A percentile compares a stretch with the other conserved stretches of the same genome.
Conservation (phyloP, 2,113 vertebrate species). For the Percina caprodes region DNA sequence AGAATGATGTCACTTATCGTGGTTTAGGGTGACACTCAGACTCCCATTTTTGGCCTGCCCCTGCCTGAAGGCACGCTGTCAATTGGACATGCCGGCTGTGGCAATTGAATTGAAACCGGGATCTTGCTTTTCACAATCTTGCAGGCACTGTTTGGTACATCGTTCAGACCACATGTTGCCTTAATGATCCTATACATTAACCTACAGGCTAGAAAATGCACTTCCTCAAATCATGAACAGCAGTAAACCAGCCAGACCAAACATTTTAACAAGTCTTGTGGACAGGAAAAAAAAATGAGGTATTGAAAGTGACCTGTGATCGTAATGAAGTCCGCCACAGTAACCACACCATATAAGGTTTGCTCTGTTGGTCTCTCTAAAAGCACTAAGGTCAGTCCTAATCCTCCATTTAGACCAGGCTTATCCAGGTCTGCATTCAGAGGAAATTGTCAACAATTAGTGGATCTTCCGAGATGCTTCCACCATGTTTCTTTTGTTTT, state of each 20-base stretch:
- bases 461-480: background rate
- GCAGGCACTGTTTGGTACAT: constrained; percentile 38
- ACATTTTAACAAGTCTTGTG: constrained; percentile 39
- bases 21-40: constrained; percentile 51
- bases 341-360: constrained; percentile 51
- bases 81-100: constrained; percentile 12
- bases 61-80: constrained; percentile 25
- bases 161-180: constrained; percentile 29
- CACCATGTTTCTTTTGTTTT: background rate
- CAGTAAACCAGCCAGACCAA: constrained; percentile 55
- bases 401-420: constrained; percentile 31
- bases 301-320: constrained; percentile 65
- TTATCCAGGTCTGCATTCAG: background rate
- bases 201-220: constrained; percentile 45
- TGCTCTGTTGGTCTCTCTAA: constrained; percentile 20
- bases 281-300: constrained; percentile 55
- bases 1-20: constrained; percentile 60
- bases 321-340: constrained; percentile 41
- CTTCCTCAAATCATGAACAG: constrained; percentile 33
- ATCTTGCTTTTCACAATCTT: constrained; percentile 41
- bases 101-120: constrained; percentile 56
- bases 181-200: constrained; percentile 40
- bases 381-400: constrained; percentile 25
- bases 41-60: constrained; percentile 14
- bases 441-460: constrained; percentile 2